phyloP scores from a whole-genome alignment of 2,113 vertebrate species.

The Thinocorus orbignyianus region DNA sequence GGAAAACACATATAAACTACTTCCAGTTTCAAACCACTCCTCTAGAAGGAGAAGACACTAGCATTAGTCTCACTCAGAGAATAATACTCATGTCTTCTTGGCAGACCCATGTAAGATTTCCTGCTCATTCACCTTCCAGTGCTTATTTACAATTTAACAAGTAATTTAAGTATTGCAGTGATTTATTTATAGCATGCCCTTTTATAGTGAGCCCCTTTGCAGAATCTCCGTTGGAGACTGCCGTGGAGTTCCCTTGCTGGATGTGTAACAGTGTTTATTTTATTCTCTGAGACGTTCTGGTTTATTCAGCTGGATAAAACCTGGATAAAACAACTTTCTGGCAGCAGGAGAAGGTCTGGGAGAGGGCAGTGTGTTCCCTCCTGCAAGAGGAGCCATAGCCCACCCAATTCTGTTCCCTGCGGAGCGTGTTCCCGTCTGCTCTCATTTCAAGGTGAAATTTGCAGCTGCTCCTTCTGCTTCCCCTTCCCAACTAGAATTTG shows the following conservation, averaged over 20 bases:
- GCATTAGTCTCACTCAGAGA: not conserved
- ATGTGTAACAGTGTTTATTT: not conserved
- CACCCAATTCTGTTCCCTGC: too few species aligned
- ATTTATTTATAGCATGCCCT: not conserved
- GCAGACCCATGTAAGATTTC: not conserved
- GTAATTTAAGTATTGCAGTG: not conserved
- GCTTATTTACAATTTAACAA: not conserved
- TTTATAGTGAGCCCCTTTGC: not conserved
- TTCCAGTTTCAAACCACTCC: not conserved
- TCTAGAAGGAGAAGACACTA: not conserved
- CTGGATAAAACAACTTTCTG: not conserved
- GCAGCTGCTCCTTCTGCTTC: not conserved
- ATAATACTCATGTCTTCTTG: not conserved
- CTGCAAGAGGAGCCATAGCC: not conserved
- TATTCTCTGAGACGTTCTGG: not conserved
- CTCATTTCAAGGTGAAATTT: not conserved
- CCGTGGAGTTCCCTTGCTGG: not conserved
- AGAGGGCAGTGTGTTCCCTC: not conserved
- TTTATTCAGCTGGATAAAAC: not conserved
- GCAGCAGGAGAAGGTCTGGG: not conserved
- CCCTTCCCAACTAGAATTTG: not conserved
- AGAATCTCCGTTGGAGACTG: not conserved
- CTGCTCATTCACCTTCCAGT: not conserved
- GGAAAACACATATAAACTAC: not conserved
- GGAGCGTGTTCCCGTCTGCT: not conserved